phyloP scores from a whole-genome alignment of 2,888 invertebrate genomes.

The Drosophila mettleri region DNA sequence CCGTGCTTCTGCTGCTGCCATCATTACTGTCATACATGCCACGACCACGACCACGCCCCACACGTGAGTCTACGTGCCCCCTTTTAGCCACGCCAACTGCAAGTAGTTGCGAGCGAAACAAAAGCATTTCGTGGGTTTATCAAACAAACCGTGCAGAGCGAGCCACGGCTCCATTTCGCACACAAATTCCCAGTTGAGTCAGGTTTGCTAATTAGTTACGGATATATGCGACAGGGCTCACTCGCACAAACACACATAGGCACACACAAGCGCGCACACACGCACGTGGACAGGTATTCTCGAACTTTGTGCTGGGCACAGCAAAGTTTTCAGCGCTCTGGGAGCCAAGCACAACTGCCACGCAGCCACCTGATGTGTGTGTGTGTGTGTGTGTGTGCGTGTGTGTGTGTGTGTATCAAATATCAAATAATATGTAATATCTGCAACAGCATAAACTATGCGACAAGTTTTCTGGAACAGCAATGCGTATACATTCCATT shows the following conservation, averaged over 20 bases:
- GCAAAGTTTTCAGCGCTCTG: constrained; percentile 59
- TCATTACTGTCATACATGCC: constrained; percentile 55
- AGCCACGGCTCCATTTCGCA: constrained; percentile 29
- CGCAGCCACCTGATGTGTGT: background rate
- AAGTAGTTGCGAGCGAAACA: constrained; percentile 47
- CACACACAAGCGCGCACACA: constrained; percentile 9
- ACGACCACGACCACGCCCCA: background rate
- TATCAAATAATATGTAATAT: constrained; percentile 69
- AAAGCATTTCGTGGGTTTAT: constrained; percentile 69
- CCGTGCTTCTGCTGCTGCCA: constrained; percentile 23
- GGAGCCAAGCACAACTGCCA: constrained; percentile 43
- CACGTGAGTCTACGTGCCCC: background rate
- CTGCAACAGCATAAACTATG: constrained; percentile 56
- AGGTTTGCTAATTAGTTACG: constrained; percentile 78
- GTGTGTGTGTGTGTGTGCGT: constrained; percentile 7
- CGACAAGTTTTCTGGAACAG: constrained; percentile 45
- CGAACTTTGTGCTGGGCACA: constrained; percentile 50
- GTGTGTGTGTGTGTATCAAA: constrained; percentile 40
- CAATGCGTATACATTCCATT: constrained; percentile 64
- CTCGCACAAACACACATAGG: constrained; percentile 19
- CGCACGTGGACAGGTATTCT: constrained; percentile 31
- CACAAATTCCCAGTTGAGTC: constrained; percentile 69
- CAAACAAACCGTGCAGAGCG: constrained; percentile 56
- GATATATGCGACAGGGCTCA: constrained; percentile 61
- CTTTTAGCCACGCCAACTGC: constrained; percentile 21